phyloP scores from a whole-genome alignment of 2,113 vertebrate genomes.

The Litocranius walleri region DNA sequence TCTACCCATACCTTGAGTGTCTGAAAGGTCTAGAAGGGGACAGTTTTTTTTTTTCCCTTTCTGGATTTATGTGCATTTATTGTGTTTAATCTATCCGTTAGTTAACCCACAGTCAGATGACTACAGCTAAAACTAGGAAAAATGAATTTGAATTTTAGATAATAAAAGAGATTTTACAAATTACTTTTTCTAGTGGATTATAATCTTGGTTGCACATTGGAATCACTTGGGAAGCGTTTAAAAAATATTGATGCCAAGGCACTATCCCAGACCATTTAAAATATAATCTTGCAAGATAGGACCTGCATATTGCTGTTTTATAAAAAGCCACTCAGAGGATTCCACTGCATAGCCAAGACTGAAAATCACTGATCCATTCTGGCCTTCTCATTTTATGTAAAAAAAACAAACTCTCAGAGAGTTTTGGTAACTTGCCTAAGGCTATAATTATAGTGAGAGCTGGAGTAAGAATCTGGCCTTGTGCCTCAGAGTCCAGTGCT shows the following conservation, averaged over 20 bases:
- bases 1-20: not conserved
- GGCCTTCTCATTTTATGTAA: not conserved
- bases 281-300: not conserved
- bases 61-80: not conserved
- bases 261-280: not conserved
- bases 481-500: not conserved
- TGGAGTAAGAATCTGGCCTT: constrained; percentile 6
- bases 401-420: not conserved
- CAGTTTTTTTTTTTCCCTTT: not conserved
- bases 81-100: not conserved
- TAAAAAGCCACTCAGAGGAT: not conserved
- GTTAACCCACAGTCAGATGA: not conserved
- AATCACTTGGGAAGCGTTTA: not conserved
- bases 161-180: not conserved
- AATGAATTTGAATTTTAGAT: constrained; percentile 3
- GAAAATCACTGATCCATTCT: not conserved
- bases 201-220: not conserved
- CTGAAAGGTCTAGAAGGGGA: not conserved
- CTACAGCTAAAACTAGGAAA: not conserved
- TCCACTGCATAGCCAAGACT: not conserved
- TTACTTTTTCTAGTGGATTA: not conserved
- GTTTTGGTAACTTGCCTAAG: not conserved
- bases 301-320: not conserved
- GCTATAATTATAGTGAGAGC: not conserved
- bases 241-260: not conserved